Percentiles rank a stretch among this genome's conserved stretches.
Evolutionary conservation across 1,140 invertebrate species (phyloP).

Genomic region (Hydropsyche tenuis): DNA sequence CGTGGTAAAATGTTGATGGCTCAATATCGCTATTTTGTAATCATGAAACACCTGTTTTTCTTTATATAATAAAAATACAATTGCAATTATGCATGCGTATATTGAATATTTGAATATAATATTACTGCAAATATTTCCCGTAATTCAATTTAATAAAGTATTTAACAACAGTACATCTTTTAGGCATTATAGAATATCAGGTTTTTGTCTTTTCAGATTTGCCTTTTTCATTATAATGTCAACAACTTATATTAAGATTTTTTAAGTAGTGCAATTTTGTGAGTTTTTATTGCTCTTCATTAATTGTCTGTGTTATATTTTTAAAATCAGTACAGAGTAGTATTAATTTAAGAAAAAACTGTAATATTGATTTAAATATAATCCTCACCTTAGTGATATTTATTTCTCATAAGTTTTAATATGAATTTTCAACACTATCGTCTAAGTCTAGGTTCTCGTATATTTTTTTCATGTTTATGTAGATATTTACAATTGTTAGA

Average conservation of each 20-base stretch:
- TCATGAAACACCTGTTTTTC: slow-evolving; percentile 8
- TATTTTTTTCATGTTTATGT: no score
- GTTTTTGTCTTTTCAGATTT: not conserved
- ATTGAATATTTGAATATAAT: not conserved
- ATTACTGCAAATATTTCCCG: no score
- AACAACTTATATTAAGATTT: not conserved
- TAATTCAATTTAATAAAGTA: no score
- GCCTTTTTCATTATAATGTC: no score
- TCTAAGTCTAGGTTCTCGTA: no score
- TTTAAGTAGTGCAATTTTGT: slow-evolving; percentile 26
- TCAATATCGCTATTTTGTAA: slow-evolving; percentile 37
- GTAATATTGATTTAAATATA: slow-evolving; percentile 7
- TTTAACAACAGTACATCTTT: not conserved
- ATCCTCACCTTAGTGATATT: slow-evolving; percentile 7
- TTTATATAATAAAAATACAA: not conserved
- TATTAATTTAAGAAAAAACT: slow-evolving; percentile 26
- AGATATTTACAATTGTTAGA: no score
- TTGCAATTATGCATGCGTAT: slow-evolving; percentile 14
- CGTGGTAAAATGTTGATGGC: slow-evolving; percentile 37
- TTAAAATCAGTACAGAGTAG: slow-evolving; percentile 38
- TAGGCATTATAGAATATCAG: not conserved
- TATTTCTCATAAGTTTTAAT: no score
- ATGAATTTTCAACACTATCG: no score
- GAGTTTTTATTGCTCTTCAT: slow-evolving; percentile 15
- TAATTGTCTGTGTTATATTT: slow-evolving; percentile 32